These are phyloP conservation scores for Camptogramma bilineatum DNA, from an alignment of 2,888 invertebrate species.

Conservation along the genomic window DNA sequence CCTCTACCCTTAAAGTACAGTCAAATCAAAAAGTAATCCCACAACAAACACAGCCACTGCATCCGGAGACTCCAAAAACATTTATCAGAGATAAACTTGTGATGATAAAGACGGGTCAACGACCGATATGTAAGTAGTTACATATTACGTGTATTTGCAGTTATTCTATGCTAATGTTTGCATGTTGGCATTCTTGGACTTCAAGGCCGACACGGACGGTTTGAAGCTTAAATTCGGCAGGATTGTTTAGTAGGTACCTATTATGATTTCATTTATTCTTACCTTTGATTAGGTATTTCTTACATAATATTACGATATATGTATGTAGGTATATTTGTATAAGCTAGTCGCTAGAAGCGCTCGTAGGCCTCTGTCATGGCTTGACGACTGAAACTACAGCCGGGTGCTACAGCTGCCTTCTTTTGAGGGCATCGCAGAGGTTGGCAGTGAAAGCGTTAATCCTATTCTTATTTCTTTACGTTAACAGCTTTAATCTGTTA, in stretches of 20 bases:
- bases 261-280: too few relatives aligned
- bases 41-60: constrained; percentile 13
- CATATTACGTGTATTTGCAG: constrained; percentile 1
- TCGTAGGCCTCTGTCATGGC: too few relatives aligned
- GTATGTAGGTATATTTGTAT: too few relatives aligned
- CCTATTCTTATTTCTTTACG: too few relatives aligned
- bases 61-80: constrained; percentile 25
- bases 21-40: constrained; percentile 15
- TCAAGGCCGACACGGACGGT: constrained; percentile 29
- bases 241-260: not conserved
- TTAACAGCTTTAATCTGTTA: too few relatives aligned
- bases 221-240: not conserved
- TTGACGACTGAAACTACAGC: too few relatives aligned
- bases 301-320: too few relatives aligned
- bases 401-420: too few relatives aligned
- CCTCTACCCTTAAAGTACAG: constrained; percentile 6
- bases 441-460: too few relatives aligned
- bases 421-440: too few relatives aligned
- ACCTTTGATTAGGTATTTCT: too few relatives aligned
- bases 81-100: constrained; percentile 20
- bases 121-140: constrained; percentile 3
- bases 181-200: constrained; percentile 13
- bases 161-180: constrained; percentile 10
- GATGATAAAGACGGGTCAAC: not conserved
- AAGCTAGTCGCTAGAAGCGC: too few relatives aligned